Percentiles rank a stretch among this genome's conserved stretches.
Evolutionary conservation across 2,113 vertebrate species (phyloP).

Genomic region (Heterochromis multidens): DNA sequence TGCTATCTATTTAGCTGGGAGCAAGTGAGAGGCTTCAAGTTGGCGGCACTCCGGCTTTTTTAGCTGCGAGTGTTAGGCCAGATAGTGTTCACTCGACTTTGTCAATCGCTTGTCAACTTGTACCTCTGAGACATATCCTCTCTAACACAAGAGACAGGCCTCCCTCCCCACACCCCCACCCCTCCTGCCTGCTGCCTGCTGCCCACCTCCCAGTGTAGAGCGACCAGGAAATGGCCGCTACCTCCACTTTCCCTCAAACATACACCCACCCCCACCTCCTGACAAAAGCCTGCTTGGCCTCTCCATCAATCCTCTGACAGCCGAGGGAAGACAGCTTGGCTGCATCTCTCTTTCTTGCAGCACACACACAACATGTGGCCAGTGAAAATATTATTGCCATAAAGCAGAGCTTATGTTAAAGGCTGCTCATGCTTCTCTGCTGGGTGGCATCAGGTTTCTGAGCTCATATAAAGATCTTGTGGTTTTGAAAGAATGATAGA

Average conservation of each 20-base stretch:
- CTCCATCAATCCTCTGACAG: slow-evolving; percentile 61
- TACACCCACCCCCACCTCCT: slow-evolving; percentile 25
- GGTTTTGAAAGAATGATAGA: too few species aligned
- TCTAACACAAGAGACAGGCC: slow-evolving; percentile 56
- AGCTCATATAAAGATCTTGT: background rate
- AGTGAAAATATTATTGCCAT: background rate
- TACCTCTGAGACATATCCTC: slow-evolving; percentile 77
- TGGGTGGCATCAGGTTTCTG: background rate
- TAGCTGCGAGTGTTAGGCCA: slow-evolving; percentile 75
- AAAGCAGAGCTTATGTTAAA: background rate
- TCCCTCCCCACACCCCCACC: background rate
- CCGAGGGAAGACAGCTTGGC: slow-evolving; percentile 54
- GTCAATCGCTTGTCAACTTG: slow-evolving; percentile 77
- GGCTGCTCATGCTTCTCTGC: background rate
- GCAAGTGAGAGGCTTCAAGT: slow-evolving; percentile 65
- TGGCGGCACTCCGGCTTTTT: slow-evolving; percentile 68
- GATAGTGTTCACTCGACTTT: slow-evolving; percentile 74
- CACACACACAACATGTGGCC: slow-evolving; percentile 29
- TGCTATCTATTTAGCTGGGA: slow-evolving; percentile 74
- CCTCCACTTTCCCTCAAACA: background rate
- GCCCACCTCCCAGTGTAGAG: slow-evolving; percentile 39
- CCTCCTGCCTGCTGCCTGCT: background rate
- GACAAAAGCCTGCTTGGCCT: slow-evolving; percentile 65
- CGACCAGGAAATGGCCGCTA: slow-evolving; percentile 69
- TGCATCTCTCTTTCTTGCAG: slow-evolving; percentile 22